Conservation (phyloP, 2,888 invertebrate genomes). For the Gortyna flavago region DNA sequence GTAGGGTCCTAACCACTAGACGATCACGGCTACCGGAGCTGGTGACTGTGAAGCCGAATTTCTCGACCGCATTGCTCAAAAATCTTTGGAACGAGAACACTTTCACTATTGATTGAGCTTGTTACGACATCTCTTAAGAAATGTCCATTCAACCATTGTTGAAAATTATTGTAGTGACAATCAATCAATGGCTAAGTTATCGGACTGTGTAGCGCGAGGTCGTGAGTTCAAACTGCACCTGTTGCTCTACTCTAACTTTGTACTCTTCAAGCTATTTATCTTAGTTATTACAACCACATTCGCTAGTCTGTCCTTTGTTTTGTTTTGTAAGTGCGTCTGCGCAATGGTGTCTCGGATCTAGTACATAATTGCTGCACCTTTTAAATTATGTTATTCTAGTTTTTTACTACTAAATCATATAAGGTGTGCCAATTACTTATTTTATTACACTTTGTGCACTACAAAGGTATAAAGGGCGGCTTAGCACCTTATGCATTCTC, state of each 20-base stretch:
- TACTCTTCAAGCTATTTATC: neutral
- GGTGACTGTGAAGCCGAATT: conserved; percentile 50
- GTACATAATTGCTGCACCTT: neutral
- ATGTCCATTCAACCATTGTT: conserved; percentile 31
- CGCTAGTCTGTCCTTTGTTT: no score
- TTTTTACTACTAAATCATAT: neutral
- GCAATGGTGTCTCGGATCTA: neutral
- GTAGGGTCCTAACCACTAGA: conserved; percentile 92
- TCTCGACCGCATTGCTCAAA: conserved; percentile 16
- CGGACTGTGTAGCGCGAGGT: neutral
- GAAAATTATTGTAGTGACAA: neutral
- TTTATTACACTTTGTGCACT: no score
- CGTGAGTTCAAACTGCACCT: neutral
- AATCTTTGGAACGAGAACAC: conserved; percentile 30
- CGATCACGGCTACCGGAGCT: conserved; percentile 75
- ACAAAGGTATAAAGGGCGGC: no score
- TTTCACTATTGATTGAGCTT: conserved; percentile 38
- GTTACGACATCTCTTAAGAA: conserved; percentile 34
- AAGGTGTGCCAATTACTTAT: no score
- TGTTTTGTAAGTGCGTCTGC: neutral
- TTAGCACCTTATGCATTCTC: no score
- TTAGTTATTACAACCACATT: neutral
- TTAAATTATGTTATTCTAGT: neutral
- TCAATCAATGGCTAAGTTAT: neutral
- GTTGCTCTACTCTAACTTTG: neutral